Evolutionary conservation across 2,888 invertebrate species (phyloP), one percentile per base, ranked within the genome.

Genomic region (Trachelus troglodyta): DNA sequence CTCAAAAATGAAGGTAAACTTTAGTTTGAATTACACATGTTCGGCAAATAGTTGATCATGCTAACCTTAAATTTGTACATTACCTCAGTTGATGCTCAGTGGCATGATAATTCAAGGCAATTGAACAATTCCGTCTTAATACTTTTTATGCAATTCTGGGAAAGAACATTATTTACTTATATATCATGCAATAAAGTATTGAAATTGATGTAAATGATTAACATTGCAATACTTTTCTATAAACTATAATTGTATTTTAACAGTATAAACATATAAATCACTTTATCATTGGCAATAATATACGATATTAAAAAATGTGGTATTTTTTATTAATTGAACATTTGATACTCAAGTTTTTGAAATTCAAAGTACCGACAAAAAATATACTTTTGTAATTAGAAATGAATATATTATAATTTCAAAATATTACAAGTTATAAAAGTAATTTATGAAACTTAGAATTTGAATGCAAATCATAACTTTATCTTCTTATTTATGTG

Each of bases 1-100:
- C 69, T 88, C 90, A 23, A 91, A 90, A 80, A 91, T 91, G 91
- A 91, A 91, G 88, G 91, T 90, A 83, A 40, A 69, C 69, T 23
- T 23, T 23, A 23, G 9, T 56, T 56, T 56, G 56, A 56, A 23
- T 56, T 56, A 23, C 23, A 23, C 23, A 56, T 6, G 23, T 56
- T 56, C 56, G 56, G 56, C 56, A 56, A 56, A 56, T 56, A 56
- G 23, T 56, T 23, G 56, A 56, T 56, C 56, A 56, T 56, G 9
- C 23, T 56, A 56, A 56, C 56, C 56, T 56, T 56, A 56, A 56
- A 56, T 56, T 56, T 9, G 23, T 56, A 23, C 56, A 56, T 23
- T 9, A 56, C 23, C 23, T 56, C 56, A 56, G 9, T 56, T 56
- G 9, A 56, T 56, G 56, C 56, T 56, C 9, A 56, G 23, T 23